Percentiles rank a stretch among this genome's conserved stretches.
Evolutionary conservation across 1,140 invertebrate genomes (phyloP).

Genomic region (Yoshiicerus persimilis): DNA sequence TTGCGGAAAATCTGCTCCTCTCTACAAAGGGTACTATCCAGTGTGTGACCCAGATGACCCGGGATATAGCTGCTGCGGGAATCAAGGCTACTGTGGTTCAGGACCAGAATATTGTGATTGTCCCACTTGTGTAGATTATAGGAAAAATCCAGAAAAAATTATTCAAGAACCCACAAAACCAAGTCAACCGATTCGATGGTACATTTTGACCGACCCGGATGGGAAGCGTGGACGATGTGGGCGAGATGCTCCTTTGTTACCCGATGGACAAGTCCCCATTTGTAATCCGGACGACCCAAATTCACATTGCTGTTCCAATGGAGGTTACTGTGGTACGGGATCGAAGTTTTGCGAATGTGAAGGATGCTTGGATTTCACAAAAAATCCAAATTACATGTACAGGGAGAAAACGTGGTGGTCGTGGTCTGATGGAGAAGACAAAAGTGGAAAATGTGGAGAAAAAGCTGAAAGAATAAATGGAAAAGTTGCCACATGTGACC

Average conservation of each 20-base stretch:
- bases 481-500: neutral
- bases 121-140: neutral
- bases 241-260: neutral
- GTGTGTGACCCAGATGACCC: constrained; percentile 31
- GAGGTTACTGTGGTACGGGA: neutral
- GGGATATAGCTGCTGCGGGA: neutral
- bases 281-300: constrained; percentile 24
- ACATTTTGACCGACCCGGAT: neutral
- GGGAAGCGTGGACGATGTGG: neutral
- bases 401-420: neutral
- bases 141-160: neutral
- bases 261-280: neutral
- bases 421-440: neutral
- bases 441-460: neutral
- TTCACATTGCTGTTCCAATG: constrained; percentile 11
- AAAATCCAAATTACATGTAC: neutral
- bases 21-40: constrained; percentile 25
- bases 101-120: constrained; percentile 14
- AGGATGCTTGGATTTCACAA: neutral
- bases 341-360: constrained; percentile 13
- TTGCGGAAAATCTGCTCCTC: constrained; percentile 19
- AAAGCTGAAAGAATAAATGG: neutral
- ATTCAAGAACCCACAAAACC: constrained; percentile 25
- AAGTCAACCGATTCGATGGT: neutral
- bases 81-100: neutral